These are phyloP conservation scores for Ormyrus thymus DNA, from an alignment of 2,888 invertebrate genomes.

Conservation along the genomic window DNA sequence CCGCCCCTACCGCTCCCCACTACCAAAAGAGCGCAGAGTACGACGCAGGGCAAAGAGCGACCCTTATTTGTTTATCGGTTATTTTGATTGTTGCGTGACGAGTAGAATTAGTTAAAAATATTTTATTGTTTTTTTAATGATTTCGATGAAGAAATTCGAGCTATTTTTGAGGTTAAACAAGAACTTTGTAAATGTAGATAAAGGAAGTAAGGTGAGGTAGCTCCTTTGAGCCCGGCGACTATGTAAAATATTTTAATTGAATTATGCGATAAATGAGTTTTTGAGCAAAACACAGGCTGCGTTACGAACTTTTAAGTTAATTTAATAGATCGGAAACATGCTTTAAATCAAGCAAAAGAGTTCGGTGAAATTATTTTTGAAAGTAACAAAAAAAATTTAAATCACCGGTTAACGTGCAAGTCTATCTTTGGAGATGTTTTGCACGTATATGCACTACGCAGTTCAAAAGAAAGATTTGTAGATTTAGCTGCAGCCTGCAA, in stretches of 20 bases:
- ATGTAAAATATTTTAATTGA: no score
- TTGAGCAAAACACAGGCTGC: no score
- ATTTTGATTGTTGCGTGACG: no score
- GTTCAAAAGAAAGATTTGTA: no score
- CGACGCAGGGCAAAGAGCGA: slow-evolving; percentile 11
- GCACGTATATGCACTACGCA: no score
- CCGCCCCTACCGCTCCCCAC: neutral
- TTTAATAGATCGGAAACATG: no score
- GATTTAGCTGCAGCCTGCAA: no score
- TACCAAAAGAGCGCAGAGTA: neutral
- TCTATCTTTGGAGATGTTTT: no score
- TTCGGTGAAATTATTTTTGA: no score
- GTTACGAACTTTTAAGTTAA: no score
- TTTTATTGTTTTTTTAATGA: neutral
- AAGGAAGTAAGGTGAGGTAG: slow-evolving; percentile 9
- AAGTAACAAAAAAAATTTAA: neutral
- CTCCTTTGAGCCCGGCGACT: neutral
- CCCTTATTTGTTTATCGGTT: neutral
- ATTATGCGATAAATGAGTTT: no score
- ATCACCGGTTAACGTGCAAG: neutral
- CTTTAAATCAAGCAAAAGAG: no score
- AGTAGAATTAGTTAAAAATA: neutral
- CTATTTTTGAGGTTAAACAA: neutral
- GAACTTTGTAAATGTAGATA: neutral
- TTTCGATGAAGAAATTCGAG: neutral